Evolutionary conservation across 1,140 invertebrate genomes (phyloP), one percentile per base, ranked within the genome.

Genomic region (Cotesia chilonis): DNA sequence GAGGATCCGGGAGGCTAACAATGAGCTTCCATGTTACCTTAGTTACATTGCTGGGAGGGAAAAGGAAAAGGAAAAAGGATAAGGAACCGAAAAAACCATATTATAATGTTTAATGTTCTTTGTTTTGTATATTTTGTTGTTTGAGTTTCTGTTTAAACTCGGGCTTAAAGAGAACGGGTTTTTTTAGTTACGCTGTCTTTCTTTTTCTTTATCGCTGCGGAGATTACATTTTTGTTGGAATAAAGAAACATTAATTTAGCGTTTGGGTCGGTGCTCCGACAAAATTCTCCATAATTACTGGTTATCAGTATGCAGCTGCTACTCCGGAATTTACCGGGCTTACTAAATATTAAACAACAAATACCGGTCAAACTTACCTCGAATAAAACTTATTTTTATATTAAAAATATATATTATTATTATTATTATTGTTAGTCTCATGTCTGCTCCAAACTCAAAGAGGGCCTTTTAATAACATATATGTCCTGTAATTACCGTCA

Each of bases 261-360:
- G 55, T 68, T 57, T 59, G 36, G 67, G 57, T 55, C 37, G 41
- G 68, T 51, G 12, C 54, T 28, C 52, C 60, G 28, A 60, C 69
- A 57, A 74, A 74, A 74, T 74, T 74, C 63, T 68, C 52, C 38
- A 64, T 74, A 74, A 74, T 74, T 74, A 67, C 73, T 47, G 68
- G 73, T 74, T 74, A 71, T 74, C 69, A 38, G 55, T 12, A 36
- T 65, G 69, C 73, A 70, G 72, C 67, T 73, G 72, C 60, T 57
- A 63, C 72, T 38, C 12, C 28, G 71, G 59, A 63, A 73, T 73
- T 73, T 68, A 51, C 4, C 20, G 52, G 41, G 54, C 7, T 17
- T 61, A 7, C 20, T 28, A 59, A 59, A 59, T 28, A 20, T 28
- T 17, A 59, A 20, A 10, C 9, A 17, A 20, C 28, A 20, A 17